These are phyloP conservation scores for Papilio polyxenes DNA, from an alignment of 1,140 invertebrate species.

Conservation along the genomic window DNA sequence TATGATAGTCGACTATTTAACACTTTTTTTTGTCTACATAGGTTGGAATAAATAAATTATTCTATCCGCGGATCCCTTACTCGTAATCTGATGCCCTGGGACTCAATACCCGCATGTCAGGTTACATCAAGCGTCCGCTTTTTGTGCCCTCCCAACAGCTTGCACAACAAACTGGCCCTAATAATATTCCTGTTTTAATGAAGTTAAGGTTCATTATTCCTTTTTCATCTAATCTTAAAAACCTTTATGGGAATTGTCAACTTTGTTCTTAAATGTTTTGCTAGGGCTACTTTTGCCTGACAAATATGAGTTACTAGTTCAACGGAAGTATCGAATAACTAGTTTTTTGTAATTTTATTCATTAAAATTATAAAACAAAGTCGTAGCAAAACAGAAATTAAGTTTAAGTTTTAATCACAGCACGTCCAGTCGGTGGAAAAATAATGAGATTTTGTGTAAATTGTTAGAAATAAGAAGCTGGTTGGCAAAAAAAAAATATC, in stretches of 20 bases:
- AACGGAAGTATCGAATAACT: constrained; percentile 26
- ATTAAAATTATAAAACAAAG: background rate
- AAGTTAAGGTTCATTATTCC: background rate
- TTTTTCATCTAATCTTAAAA: background rate
- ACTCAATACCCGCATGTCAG: constrained; percentile 36
- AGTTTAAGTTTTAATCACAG: too few species aligned
- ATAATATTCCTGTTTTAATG: background rate
- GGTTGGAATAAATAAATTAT: too few species aligned
- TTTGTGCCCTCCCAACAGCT: background rate
- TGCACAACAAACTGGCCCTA: background rate
- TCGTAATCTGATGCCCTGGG: constrained; percentile 39
- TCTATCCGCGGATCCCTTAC: background rate
- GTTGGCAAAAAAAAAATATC: background rate
- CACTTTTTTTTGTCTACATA: too few species aligned
- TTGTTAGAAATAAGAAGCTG: background rate
- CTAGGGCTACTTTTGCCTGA: background rate
- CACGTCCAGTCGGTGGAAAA: too few species aligned
- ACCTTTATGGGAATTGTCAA: background rate
- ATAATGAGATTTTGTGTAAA: too few species aligned
- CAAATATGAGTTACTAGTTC: background rate
- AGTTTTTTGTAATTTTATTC: constrained; percentile 11
- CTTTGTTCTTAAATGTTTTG: background rate
- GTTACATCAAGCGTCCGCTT: constrained; percentile 42
- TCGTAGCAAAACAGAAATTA: background rate
- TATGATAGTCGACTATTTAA: too few species aligned